A percentile compares a stretch with the other conserved stretches of the same genome.
Evolutionary conservation across 2,113 vertebrate species (phyloP).

Genomic region (Pedionomus torquatus): DNA sequence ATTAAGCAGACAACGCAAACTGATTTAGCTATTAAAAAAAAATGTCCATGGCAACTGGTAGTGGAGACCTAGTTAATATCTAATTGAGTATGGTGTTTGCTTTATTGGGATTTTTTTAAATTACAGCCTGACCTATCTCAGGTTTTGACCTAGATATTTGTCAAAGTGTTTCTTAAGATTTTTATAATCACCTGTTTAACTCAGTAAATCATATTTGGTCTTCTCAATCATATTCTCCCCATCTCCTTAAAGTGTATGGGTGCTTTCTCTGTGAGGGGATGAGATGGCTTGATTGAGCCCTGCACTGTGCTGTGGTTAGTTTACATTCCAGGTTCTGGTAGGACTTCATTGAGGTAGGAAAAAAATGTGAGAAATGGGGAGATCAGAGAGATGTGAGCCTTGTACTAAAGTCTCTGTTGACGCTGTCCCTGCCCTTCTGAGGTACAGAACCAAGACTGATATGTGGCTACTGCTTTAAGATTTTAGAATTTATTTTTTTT

Average conservation of each 20-base stretch:
- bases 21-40: background rate
- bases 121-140: background rate
- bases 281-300: background rate
- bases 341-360: fast-evolving
- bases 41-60: background rate
- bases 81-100: background rate
- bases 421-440: background rate
- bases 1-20: background rate
- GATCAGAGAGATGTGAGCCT: background rate
- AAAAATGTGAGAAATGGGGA: background rate
- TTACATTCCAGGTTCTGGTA: background rate
- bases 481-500: background rate
- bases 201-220: background rate
- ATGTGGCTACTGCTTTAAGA: fast-evolving
- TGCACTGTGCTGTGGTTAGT: fast-evolving
- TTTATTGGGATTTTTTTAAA: background rate
- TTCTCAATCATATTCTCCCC: background rate
- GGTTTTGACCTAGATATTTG: background rate
- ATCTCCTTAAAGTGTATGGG: fast-evolving
- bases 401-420: fast-evolving
- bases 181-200: background rate
- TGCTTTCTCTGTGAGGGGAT: background rate
- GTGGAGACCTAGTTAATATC: background rate
- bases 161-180: background rate
- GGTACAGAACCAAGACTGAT: background rate